Evolutionary conservation across 2,113 vertebrate genomes (phyloP), one percentile per base, ranked within the genome.

Genomic region (Cryptotis parvus): DNA sequence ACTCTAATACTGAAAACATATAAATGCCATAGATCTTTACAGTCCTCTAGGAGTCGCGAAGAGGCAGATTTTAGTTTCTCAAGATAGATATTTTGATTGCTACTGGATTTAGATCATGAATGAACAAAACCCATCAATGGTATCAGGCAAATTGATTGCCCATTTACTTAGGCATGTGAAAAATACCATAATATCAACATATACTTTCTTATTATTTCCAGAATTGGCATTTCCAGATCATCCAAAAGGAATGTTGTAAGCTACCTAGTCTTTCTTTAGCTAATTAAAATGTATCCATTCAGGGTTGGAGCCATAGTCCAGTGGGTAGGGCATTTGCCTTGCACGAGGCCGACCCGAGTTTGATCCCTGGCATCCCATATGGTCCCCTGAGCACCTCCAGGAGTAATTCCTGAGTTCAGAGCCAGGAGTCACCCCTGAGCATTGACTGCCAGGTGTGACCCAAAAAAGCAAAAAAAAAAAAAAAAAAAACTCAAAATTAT

Each of bases 51-150:
- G 49, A 74, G 87, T 88, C 73, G 70, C 58, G 52, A 70, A 45
- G 41, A 96, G 52, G 61, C 33, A 84, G 86, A 52, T 39, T 74
- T 95, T 95, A 80, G 7, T 94, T 97, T 97, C 96, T 92, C 83
- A 87, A n/a, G 92, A 95, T 85, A 61, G 70, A 91, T 91, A 94
- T 94, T 84, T 95, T 95, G 83, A 89, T 73, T 95, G 72, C 52
- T 94, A 82, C 93, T 87, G 61, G 90, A 69, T 92, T 80, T 66
- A 94, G 65, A 93, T 52, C 49, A 88, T 88, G 58, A 97, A 76
- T 86, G 84, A 95, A 63, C 24, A 65, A 76, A 84, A 90, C 27
- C 18, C 35, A 85, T 61, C 92, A 87, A 33, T 75, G 66, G 0
- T 49, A 39, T 63, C 45, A 61, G 90, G 88, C 81, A 69, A 78